Evolutionary conservation across 2,113 vertebrate genomes (phyloP).

Genomic region (Psittacula cyanocephala): DNA sequence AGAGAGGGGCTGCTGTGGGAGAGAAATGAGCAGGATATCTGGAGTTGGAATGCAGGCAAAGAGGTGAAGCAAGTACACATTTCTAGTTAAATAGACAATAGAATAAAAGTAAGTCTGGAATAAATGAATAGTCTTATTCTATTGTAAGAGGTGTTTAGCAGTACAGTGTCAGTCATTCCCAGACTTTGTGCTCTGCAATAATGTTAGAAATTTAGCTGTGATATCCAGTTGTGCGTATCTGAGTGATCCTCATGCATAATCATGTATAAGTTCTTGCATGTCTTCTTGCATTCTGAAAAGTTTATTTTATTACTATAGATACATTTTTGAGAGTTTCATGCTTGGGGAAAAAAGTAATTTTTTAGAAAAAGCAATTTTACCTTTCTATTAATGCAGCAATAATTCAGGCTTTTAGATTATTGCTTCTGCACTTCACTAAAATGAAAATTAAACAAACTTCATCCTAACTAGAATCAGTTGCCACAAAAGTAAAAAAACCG

Average conservation of each 20-base stretch:
- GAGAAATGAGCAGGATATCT: background rate
- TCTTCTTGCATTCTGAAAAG: background rate
- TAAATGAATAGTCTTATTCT: background rate
- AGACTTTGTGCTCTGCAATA: background rate
- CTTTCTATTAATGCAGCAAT: constrained; percentile 11
- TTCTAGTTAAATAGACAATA: background rate
- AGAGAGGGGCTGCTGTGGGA: background rate
- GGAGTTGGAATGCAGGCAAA: background rate
- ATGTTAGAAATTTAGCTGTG: background rate
- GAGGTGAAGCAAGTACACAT: background rate
- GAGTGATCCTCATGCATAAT: background rate
- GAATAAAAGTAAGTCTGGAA: background rate
- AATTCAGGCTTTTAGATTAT: constrained; percentile 49
- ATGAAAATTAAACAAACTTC: constrained; percentile 56
- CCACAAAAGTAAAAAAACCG: constrained; percentile 72
- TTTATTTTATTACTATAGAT: background rate
- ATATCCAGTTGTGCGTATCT: background rate
- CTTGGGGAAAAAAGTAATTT: background rate
- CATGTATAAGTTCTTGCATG: too few species aligned
- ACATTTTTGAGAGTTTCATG: background rate
- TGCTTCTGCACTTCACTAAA: background rate
- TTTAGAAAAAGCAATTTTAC: background rate
- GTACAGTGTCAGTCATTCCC: background rate
- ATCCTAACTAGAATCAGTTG: constrained; percentile 30
- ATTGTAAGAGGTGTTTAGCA: background rate